Conservation (phyloP, 2,888 invertebrate species). For the Sesia bembeciformis region DNA sequence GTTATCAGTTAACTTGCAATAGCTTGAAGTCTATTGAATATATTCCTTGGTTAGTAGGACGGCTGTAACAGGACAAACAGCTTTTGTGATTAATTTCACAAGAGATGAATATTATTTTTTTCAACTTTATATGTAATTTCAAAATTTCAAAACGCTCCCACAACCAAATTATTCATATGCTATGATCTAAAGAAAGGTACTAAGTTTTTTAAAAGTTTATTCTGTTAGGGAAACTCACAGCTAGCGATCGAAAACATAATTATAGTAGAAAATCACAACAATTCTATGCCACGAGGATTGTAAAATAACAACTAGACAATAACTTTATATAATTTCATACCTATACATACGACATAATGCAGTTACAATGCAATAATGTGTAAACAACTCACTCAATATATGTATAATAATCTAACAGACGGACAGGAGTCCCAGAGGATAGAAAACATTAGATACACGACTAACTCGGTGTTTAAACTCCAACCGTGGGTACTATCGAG, state of each 20-base stretch:
- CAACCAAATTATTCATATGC: neutral
- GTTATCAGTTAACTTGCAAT: conserved; percentile 1
- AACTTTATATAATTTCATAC: conserved; percentile 37
- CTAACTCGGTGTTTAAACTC: conserved; percentile 48
- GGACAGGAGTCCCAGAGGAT: conserved; percentile 47
- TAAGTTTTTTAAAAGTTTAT: neutral
- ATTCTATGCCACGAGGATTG: conserved; percentile 36
- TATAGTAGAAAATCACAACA: conserved; percentile 38
- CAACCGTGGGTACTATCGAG: conserved; percentile 57
- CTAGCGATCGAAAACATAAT: conserved; percentile 54
- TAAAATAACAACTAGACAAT: conserved; percentile 47
- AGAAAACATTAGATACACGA: conserved; percentile 53
- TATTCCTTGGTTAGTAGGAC: conserved; percentile 35
- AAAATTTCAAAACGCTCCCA: neutral
- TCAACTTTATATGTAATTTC: too few species aligned
- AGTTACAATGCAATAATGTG: conserved; percentile 23
- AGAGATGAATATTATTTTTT: too few species aligned
- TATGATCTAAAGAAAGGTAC: neutral
- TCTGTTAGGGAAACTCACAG: conserved; percentile 18
- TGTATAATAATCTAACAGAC: conserved; percentile 49
- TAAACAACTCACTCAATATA: conserved; percentile 44
- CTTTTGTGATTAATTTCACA: too few species aligned
- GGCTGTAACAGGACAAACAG: conserved; percentile 25
- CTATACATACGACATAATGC: conserved; percentile 36
- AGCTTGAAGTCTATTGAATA: neutral